phyloP scores from a whole-genome alignment of 2,888 invertebrate species.

The Meganola albula region DNA sequence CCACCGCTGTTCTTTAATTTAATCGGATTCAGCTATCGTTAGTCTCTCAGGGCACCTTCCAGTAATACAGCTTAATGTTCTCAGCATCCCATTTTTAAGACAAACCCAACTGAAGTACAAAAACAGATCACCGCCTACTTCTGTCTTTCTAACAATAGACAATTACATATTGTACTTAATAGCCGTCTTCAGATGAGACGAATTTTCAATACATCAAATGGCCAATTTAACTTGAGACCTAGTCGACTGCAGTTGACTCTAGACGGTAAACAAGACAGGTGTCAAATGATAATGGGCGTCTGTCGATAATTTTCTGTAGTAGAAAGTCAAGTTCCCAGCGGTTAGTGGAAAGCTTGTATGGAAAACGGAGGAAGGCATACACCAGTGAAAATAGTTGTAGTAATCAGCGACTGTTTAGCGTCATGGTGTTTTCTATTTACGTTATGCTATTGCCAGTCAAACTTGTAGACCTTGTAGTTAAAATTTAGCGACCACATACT shows the following conservation, averaged over 20 bases:
- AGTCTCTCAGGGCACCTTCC: too few species aligned
- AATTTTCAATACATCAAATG: conserved; percentile 36
- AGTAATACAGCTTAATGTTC: too few species aligned
- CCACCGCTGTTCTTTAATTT: too few species aligned
- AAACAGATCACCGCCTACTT: conserved; percentile 28
- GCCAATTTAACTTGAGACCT: conserved; percentile 17
- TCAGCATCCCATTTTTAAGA: too few species aligned
- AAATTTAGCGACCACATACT: too few species aligned
- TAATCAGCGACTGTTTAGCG: too few species aligned
- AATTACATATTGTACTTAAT: conserved; percentile 39
- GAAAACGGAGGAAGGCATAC: conserved; percentile 56
- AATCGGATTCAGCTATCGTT: too few species aligned
- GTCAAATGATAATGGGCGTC: conserved; percentile 22
- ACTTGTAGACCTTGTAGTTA: too few species aligned
- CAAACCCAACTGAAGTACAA: conserved; percentile 9
- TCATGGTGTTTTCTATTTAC: too few species aligned
- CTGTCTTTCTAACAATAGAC: conserved; percentile 40
- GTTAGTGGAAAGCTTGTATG: conserved; percentile 41
- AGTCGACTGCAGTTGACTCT: conserved; percentile 2
- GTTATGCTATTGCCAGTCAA: too few species aligned
- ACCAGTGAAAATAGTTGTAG: conserved; percentile 50
- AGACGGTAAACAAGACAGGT: conserved; percentile 12
- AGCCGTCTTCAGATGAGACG: conserved; percentile 30
- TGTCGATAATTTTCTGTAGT: conserved; percentile 39
- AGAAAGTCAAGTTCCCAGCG: conserved; percentile 59